Conservation (phyloP, 1,140 invertebrate genomes). For the Philotrypesis tridentata region DNA sequence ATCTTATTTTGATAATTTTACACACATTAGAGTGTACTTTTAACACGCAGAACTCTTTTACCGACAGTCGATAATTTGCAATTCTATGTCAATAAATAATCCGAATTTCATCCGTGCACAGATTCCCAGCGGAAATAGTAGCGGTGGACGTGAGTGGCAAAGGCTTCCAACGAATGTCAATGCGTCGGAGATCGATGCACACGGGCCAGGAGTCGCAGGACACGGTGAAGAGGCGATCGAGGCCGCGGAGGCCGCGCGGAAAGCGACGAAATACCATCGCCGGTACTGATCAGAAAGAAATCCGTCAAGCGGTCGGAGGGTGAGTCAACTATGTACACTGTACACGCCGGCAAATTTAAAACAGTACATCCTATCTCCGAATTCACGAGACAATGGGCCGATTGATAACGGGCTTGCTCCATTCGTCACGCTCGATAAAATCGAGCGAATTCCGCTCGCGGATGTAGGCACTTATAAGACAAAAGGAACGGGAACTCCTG, state of each 20-base stretch:
- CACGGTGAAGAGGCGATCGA: slow-evolving; percentile 81
- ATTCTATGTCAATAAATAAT: too few species aligned
- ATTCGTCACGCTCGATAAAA: slow-evolving; percentile 59
- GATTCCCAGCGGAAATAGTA: slow-evolving; percentile 90
- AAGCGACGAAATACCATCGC: slow-evolving; percentile 92
- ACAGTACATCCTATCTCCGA: not conserved
- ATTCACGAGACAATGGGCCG: not conserved
- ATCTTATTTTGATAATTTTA: too few species aligned
- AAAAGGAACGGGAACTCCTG: slow-evolving; percentile 3
- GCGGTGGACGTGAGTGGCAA: slow-evolving; percentile 89
- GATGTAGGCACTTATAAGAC: not conserved
- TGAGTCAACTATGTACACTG: slow-evolving; percentile 67
- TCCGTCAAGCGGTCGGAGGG: slow-evolving; percentile 85
- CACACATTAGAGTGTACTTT: too few species aligned
- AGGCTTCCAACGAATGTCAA: slow-evolving; percentile 90
- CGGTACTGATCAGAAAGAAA: slow-evolving; percentile 90
- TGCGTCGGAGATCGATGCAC: slow-evolving; percentile 85
- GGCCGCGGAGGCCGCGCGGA: slow-evolving; percentile 82
- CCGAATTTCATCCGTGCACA: slow-evolving; percentile 65
- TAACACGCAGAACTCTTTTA: too few species aligned
- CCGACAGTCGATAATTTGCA: not conserved
- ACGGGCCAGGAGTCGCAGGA: slow-evolving; percentile 71
- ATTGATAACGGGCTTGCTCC: slow-evolving; percentile 43
- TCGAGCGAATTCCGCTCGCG: not conserved
- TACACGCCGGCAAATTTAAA: too few species aligned